A percentile compares a stretch with the other conserved stretches of the same genome.
Conservation (phyloP, 2,797 vertebrate species). For the Gallinago nigripennis region DNA sequence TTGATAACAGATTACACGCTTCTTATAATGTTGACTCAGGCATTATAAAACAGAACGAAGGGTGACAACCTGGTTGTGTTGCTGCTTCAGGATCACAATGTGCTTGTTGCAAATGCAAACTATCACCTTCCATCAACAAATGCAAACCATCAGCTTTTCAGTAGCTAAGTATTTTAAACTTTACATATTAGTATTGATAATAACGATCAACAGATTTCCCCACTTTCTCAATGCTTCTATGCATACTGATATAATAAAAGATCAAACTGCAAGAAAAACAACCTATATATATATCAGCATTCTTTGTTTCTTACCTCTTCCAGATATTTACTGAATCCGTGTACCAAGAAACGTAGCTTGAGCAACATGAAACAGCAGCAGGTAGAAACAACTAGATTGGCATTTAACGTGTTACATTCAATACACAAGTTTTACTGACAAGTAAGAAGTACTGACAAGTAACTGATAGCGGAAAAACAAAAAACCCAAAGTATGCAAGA, state of each 20-base stretch:
- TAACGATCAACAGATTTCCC: background rate
- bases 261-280: background rate
- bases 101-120: background rate
- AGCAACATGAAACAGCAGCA: background rate
- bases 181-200: background rate
- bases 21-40: background rate
- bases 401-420: background rate
- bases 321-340: background rate
- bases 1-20: background rate
- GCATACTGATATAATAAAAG: background rate
- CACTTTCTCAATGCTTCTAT: background rate
- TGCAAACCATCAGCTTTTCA: background rate
- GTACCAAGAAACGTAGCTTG: background rate
- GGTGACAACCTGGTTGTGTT: background rate
- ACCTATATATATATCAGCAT: fast-evolving
- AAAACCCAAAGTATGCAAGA: background rate
- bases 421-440: background rate
- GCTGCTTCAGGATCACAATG: background rate
- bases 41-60: background rate
- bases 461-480: background rate
- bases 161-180: background rate
- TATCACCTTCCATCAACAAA: background rate
- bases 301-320: background rate
- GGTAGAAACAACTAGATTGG: background rate
- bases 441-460: background rate